Conservation (phyloP, 2,888 invertebrate species). For the Perdita meconis region DNA sequence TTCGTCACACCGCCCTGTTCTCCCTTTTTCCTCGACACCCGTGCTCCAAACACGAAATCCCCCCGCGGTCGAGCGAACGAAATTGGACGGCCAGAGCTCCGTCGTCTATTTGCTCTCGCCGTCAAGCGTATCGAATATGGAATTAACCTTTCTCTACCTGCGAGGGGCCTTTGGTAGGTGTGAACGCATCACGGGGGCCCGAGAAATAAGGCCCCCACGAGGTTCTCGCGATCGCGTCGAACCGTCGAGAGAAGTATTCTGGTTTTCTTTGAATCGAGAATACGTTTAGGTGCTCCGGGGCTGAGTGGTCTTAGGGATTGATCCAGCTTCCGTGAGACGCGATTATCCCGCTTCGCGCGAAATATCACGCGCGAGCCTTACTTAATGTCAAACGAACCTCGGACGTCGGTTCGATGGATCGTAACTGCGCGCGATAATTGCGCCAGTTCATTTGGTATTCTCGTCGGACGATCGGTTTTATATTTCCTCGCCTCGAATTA, state of each 20-base stretch:
- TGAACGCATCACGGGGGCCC: slow-evolving; percentile 25
- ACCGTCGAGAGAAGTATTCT: slow-evolving; percentile 3
- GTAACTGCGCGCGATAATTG: slow-evolving; percentile 21
- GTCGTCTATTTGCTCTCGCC: slow-evolving; percentile 52
- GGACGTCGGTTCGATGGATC: slow-evolving; percentile 23
- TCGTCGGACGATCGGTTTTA: slow-evolving; percentile 24
- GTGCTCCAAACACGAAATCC: slow-evolving; percentile 28
- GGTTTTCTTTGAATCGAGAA: slow-evolving; percentile 6
- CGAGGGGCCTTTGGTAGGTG: slow-evolving; percentile 20
- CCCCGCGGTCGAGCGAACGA: slow-evolving; percentile 34
- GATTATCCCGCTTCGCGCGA: slow-evolving; percentile 6
- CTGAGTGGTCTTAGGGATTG: slow-evolving; percentile 4
- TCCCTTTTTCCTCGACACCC: slow-evolving; percentile 21
- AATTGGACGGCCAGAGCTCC: slow-evolving; percentile 52
- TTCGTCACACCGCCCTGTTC: slow-evolving; percentile 2
- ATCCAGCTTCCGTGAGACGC: slow-evolving; percentile 9
- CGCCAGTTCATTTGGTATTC: slow-evolving; percentile 31
- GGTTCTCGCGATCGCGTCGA: background rate
- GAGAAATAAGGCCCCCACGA: slow-evolving; percentile 1
- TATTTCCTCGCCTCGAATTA: slow-evolving; percentile 38
- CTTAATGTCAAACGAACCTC: slow-evolving; percentile 14
- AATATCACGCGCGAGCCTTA: slow-evolving; percentile 1
- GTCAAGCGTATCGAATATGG: slow-evolving; percentile 21
- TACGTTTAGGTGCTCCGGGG: background rate
- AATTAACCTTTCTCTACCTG: slow-evolving; percentile 54